A percentile compares a stretch with the other conserved stretches of the same genome.
phyloP scores from a whole-genome alignment of 2,113 vertebrate species.

The Paralichthys olivaceus region DNA sequence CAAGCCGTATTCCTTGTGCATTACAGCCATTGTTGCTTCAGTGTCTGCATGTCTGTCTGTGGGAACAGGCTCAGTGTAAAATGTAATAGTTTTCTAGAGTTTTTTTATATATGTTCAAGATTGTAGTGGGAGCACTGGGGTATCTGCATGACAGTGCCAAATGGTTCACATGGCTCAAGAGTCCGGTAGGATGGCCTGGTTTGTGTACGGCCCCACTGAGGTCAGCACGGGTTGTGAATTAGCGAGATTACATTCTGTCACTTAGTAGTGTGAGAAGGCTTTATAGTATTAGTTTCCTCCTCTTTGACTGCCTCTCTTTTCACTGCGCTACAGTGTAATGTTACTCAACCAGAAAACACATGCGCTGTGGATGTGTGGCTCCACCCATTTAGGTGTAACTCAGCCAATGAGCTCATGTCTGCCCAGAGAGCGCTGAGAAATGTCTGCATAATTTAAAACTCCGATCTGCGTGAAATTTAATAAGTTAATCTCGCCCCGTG shows the following conservation, averaged over 20 bases:
- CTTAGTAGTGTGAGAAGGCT: slow-evolving; percentile 8
- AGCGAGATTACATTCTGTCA: slow-evolving; percentile 30
- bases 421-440: background rate
- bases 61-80: too few species aligned
- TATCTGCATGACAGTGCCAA: background rate
- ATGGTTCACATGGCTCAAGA: background rate
- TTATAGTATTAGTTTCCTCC: slow-evolving; percentile 27
- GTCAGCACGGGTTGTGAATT: slow-evolving; percentile 4
- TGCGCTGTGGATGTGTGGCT: slow-evolving; percentile 4
- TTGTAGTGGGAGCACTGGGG: background rate
- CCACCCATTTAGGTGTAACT: background rate
- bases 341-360: slow-evolving; percentile 2
- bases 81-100: too few species aligned
- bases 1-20: too few species aligned
- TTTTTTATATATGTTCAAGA: too few species aligned
- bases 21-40: too few species aligned
- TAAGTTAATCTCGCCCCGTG: slow-evolving; percentile 21
- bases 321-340: slow-evolving; percentile 4
- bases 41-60: too few species aligned
- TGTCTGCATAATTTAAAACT: slow-evolving; percentile 52
- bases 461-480: slow-evolving; percentile 46
- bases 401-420: slow-evolving; percentile 21
- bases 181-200: background rate
- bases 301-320: background rate
- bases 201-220: background rate